Evolutionary conservation across 2,888 invertebrate genomes (phyloP).

Genomic region (Deilephila elpenor): DNA sequence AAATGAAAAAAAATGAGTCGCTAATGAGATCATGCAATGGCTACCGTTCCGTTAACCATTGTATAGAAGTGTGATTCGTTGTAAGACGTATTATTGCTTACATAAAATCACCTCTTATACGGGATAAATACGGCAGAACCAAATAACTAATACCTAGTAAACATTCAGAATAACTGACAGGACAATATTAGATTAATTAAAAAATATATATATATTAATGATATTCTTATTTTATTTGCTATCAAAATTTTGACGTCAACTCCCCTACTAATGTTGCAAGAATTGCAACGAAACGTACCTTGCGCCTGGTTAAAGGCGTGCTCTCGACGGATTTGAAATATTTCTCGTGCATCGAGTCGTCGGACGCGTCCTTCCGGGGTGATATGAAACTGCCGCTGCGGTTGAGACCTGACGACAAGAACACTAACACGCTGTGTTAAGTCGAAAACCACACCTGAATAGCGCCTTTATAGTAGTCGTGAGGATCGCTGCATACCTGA

Average conservation of each 20-base stretch:
- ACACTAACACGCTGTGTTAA: constrained; percentile 28
- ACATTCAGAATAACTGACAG: too few relatives aligned
- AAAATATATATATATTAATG: neutral
- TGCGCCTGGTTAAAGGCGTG: constrained; percentile 86
- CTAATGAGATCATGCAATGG: too few relatives aligned
- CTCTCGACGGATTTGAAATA: constrained; percentile 90
- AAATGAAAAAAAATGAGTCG: too few relatives aligned
- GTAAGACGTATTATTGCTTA: too few relatives aligned
- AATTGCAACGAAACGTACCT: constrained; percentile 57
- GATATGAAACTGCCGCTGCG: constrained; percentile 85
- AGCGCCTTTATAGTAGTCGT: neutral
- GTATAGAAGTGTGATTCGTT: too few relatives aligned
- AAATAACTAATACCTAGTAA: too few relatives aligned
- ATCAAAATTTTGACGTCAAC: neutral
- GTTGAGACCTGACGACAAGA: constrained; percentile 66
- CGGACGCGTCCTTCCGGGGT: constrained; percentile 86
- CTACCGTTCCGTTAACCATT: too few relatives aligned
- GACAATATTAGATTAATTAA: too few relatives aligned
- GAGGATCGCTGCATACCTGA: too few relatives aligned
- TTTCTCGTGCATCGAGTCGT: constrained; percentile 93
- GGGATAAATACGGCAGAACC: too few relatives aligned
- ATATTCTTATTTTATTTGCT: neutral
- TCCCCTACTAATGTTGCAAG: neutral
- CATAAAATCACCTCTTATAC: too few relatives aligned
- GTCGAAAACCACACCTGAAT: neutral